These are phyloP conservation scores for Porites australiensis DNA, from an alignment of 64 coral and sea anemone genomes.

Conservation along the genomic window DNA sequence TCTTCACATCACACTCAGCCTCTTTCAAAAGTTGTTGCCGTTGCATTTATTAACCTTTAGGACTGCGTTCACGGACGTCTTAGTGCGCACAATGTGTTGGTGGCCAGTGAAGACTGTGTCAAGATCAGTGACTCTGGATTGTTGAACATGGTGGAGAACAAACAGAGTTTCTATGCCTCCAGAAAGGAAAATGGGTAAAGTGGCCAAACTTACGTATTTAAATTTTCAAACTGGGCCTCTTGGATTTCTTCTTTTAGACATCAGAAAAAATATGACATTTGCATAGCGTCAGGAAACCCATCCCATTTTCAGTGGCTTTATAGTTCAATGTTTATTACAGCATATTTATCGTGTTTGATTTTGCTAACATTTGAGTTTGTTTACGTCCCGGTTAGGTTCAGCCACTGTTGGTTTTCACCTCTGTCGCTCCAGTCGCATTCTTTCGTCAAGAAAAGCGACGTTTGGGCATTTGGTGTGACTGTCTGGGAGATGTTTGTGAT, in stretches of 20 bases:
- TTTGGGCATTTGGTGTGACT: conserved; percentile 72
- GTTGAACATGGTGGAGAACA: conserved; percentile 13
- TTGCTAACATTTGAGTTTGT: background rate
- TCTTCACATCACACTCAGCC: no score
- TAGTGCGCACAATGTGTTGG: conserved; percentile 58
- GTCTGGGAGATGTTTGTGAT: conserved; percentile 72
- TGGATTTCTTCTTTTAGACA: no score
- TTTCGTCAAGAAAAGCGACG: conserved; percentile 27
- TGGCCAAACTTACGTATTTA: no score
- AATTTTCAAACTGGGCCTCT: no score
- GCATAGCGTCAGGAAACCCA: no score
- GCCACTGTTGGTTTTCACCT: conserved; percentile 60
- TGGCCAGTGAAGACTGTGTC: conserved; percentile 32
- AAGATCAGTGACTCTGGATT: conserved; percentile 63
- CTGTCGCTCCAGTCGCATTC: background rate
- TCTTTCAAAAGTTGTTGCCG: no score
- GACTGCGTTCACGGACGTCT: conserved; percentile 54
- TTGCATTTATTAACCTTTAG: conserved; percentile 7
- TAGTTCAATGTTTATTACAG: no score
- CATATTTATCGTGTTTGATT: no score
- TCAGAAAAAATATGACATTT: no score
- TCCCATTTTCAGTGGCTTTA: no score
- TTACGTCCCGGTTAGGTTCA: background rate
- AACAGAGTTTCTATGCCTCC: conserved; percentile 8
- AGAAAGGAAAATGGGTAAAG: background rate